Conservation (phyloP, 1,140 invertebrate genomes). For the Palaemon carinicauda region DNA sequence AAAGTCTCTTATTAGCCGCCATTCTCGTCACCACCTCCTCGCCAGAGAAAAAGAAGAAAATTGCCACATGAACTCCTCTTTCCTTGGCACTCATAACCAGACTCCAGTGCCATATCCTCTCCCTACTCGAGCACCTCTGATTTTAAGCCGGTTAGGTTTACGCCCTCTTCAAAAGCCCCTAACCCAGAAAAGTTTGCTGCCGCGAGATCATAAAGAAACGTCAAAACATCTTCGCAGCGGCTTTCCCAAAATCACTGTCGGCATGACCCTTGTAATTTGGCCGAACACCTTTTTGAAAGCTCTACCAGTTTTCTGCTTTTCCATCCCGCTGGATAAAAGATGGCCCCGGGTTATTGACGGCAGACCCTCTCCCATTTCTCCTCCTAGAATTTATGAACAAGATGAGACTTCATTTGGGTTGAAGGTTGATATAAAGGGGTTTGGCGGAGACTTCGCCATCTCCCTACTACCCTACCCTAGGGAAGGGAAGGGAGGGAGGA, state of each 20-base stretch:
- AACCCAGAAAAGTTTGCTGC: constrained; percentile 25
- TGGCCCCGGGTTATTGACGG: not conserved
- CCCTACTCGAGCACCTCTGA: constrained; percentile 23
- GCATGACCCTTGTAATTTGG: too few species aligned
- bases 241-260: not conserved
- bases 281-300: too few species aligned
- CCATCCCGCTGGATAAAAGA: not conserved
- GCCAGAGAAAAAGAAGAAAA: too few species aligned
- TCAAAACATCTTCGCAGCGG: not conserved
- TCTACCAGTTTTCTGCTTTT: not conserved
- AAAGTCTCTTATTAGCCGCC: too few species aligned
- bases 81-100: not conserved
- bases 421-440: too few species aligned
- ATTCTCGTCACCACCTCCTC: too few species aligned
- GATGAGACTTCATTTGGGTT: too few species aligned
- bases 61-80: not conserved
- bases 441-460: not conserved
- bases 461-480: not conserved
- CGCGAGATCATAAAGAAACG: not conserved
- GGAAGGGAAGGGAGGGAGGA: not conserved
- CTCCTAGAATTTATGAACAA: too few species aligned
- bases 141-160: constrained; percentile 40
- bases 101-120: not conserved
- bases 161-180: constrained; percentile 20
- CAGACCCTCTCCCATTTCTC: not conserved